Base-by-base conservation (phyloP, 2,888 invertebrate species). In the Trichopoda pennipes region DNA sequence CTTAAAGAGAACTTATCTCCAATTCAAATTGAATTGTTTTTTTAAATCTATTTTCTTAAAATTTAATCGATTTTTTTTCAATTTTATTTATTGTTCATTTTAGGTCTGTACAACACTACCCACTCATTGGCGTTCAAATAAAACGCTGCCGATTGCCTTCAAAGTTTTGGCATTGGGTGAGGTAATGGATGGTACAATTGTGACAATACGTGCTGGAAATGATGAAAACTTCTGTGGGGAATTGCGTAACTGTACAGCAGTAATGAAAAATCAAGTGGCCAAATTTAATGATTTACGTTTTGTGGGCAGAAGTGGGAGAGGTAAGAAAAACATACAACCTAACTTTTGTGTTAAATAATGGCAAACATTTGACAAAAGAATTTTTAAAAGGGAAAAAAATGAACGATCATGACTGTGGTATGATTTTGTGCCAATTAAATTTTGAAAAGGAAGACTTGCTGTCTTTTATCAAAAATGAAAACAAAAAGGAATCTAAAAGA, bases 281-380 rank as follows among this genome's bases (percentile, higher is more conserved):
- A 98, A 98, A 93, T 99, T 99, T 92, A 98, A 98, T 91, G 99
- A 99, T 92, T 93, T 99, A 78, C 93, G 99, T 91, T 99, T 99
- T 92, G 98, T 99, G 87, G 99, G 99, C 61, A 93, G 98, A 87
- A 98, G 98, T 90, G 99, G 99, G 70, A 93, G 99, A 94, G 99
- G 99, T 98, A 90, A 95, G 95, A 88, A 49, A 16, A 60, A 58
- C n/a, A 32, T 47, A 64, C 60, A 83, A 72, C n/a, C 42, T 14
- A 38, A 60, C 4, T 69, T 51, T 12, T 63, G 69, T 49, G 60
- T 47, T 53, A 10, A 51, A 38, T 21, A 23, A 53, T 14, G n/a
- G 3, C 38, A 38, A 38, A 38, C 38, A 38, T 38, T 10, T 12
- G 10, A 12, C 21, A 63, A 47, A 38, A 66, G 63, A 44, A 44